Evolutionary conservation across 2,888 invertebrate species (phyloP).

Genomic region (Petrolisthes manimaculis): DNA sequence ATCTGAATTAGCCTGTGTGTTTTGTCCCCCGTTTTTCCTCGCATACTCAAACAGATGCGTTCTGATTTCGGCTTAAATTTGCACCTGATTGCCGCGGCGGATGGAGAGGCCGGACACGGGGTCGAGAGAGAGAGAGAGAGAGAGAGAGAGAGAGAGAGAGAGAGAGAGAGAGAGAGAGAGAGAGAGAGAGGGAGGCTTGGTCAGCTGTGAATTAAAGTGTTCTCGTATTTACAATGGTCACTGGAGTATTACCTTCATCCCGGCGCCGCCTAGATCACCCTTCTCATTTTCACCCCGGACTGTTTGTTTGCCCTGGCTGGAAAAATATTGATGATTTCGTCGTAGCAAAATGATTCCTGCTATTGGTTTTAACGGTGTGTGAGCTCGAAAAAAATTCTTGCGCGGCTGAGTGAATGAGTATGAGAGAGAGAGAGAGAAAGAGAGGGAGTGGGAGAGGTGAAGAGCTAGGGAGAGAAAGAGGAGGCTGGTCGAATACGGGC

Average conservation of each 20-base stretch:
- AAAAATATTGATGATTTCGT: slow-evolving; percentile 12
- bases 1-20: slow-evolving; percentile 48
- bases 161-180: background rate
- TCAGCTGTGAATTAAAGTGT: slow-evolving; percentile 37
- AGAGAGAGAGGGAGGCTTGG: background rate
- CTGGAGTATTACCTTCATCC: slow-evolving; percentile 8
- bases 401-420: background rate
- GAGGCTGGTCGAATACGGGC: background rate
- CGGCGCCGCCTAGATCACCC: background rate
- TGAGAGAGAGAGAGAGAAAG: background rate
- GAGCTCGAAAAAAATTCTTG: background rate
- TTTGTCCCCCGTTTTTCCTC: slow-evolving; percentile 37
- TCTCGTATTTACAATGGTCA: slow-evolving; percentile 27
- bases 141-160: background rate
- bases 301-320: slow-evolving; percentile 14
- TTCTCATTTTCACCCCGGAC: slow-evolving; percentile 7
- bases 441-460: background rate
- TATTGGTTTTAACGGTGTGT: slow-evolving; percentile 12
- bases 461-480: background rate
- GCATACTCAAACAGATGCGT: slow-evolving; percentile 41
- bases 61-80: slow-evolving; percentile 52
- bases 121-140: background rate
- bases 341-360: slow-evolving; percentile 2
- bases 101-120: background rate
- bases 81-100: slow-evolving; percentile 16